Percentiles rank a stretch among this genome's conserved stretches.
These are phyloP conservation scores for Chrysodeixis includens DNA, from an alignment of 2,888 invertebrate genomes.

Conservation along the genomic window DNA sequence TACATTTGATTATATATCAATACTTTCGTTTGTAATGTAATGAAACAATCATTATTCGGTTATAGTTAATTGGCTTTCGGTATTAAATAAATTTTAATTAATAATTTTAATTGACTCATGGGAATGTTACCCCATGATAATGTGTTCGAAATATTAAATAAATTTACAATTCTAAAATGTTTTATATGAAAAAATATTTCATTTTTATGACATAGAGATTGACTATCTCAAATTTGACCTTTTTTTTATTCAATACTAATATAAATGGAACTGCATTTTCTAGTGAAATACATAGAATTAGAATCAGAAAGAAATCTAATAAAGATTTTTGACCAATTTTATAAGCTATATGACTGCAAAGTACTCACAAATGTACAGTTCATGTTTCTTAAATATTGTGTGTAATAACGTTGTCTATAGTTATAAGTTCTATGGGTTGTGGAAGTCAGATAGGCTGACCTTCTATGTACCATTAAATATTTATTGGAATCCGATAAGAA, in stretches of 20 bases:
- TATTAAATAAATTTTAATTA: slow-evolving; percentile 44
- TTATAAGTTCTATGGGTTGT: no score
- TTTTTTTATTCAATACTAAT: slow-evolving; percentile 12
- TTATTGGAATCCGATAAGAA: no score
- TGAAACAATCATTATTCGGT: slow-evolving; percentile 47
- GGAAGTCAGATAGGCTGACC: no score
- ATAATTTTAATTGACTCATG: slow-evolving; percentile 49
- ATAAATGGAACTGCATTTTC: slow-evolving; percentile 23
- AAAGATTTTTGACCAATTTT: slow-evolving; percentile 19
- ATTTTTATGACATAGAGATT: slow-evolving; percentile 22
- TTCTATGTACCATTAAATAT: no score
- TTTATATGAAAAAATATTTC: slow-evolving; percentile 45
- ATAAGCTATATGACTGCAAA: slow-evolving; percentile 34
- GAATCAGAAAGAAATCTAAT: slow-evolving; percentile 14
- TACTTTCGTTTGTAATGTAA: slow-evolving; percentile 45
- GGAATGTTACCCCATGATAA: slow-evolving; percentile 57
- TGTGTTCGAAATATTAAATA: slow-evolving; percentile 61
- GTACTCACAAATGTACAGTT: not conserved
- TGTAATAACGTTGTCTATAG: no score
- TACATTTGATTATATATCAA: slow-evolving; percentile 26
- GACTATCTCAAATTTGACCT: slow-evolving; percentile 22
- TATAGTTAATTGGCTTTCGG: slow-evolving; percentile 48
- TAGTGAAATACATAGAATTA: slow-evolving; percentile 17
- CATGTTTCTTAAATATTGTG: no score
- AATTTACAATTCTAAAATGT: slow-evolving; percentile 57